Percentiles rank a stretch among this genome's conserved stretches.
Conservation (phyloP, 2,113 vertebrate species). For the Scomber scombrus region DNA sequence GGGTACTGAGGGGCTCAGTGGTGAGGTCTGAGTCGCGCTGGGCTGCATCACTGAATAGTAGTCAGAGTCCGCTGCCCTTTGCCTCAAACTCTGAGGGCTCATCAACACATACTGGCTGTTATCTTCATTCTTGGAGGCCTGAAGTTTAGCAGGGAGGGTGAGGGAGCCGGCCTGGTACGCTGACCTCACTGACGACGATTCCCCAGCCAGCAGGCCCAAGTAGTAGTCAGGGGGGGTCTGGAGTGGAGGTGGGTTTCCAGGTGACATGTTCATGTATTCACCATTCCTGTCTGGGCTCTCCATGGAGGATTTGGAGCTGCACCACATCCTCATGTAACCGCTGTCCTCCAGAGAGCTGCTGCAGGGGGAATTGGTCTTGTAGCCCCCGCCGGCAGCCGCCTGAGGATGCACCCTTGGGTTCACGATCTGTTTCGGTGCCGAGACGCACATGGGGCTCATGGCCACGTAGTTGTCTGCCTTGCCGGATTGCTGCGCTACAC, state of each 20-base stretch:
- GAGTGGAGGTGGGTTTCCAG: constrained; percentile 82
- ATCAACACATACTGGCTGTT: constrained; percentile 93
- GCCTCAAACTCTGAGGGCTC: constrained; percentile 88
- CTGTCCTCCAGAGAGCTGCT: constrained; percentile 90
- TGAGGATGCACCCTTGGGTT: constrained; percentile 86
- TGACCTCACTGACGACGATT: constrained; percentile 51
- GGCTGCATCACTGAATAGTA: constrained; percentile 80
- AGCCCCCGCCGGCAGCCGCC: constrained; percentile 54
- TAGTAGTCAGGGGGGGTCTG: constrained; percentile 83
- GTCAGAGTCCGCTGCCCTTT: constrained; percentile 81
- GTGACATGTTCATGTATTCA: constrained; percentile 96
- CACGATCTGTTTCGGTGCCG: constrained; percentile 92
- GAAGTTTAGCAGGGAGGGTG: constrained; percentile 87
- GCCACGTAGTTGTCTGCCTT: constrained; percentile 88
- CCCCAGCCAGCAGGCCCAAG: constrained; percentile 66
- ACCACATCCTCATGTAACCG: constrained; percentile 97
- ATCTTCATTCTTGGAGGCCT: constrained; percentile 80
- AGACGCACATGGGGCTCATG: constrained; percentile 95
- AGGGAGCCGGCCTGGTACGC: constrained; percentile 84
- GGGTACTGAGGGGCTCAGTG: constrained; percentile 79
- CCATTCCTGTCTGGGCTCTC: constrained; percentile 87
- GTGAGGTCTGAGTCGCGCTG: constrained; percentile 32
- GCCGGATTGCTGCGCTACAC: constrained; percentile 74
- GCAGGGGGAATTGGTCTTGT: constrained; percentile 86
- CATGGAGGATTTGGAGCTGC: constrained; percentile 85